phyloP scores from a whole-genome alignment of 2,888 invertebrate species.

The Nemotelus pantherinus region DNA sequence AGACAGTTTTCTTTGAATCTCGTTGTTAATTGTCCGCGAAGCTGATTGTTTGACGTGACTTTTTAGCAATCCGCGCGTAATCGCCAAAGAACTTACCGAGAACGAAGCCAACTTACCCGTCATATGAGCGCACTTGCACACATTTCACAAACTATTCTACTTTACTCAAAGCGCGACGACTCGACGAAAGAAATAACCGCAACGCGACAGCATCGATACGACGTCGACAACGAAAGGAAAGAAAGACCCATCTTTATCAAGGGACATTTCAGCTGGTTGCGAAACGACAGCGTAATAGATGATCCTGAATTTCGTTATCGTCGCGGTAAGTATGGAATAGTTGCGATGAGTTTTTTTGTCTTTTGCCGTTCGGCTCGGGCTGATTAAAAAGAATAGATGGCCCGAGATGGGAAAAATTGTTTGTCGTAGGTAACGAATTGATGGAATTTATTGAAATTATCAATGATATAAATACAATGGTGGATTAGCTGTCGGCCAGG shows the following conservation, averaged over 20 bases:
- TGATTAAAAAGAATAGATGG: slow-evolving; percentile 23
- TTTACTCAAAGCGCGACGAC: background rate
- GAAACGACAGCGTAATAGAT: slow-evolving; percentile 39
- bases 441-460: slow-evolving; percentile 39
- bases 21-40: slow-evolving; percentile 43
- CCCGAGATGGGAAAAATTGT: slow-evolving; percentile 35
- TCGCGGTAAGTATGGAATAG: background rate
- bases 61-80: slow-evolving; percentile 41
- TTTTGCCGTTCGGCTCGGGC: background rate
- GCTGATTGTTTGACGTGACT: slow-evolving; percentile 45
- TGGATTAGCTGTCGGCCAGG: slow-evolving; percentile 16
- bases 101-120: too few relatives aligned
- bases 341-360: background rate
- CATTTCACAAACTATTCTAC: background rate
- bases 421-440: slow-evolving; percentile 37
- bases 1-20: slow-evolving; percentile 45
- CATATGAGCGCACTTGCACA: too few relatives aligned
- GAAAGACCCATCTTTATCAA: slow-evolving; percentile 7
- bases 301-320: slow-evolving; percentile 43
- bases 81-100: slow-evolving; percentile 15
- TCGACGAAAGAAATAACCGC: too few relatives aligned
- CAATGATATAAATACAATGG: slow-evolving; percentile 39
- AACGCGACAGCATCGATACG: too few relatives aligned
- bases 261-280: slow-evolving; percentile 35
- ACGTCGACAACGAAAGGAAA: background rate